Evolutionary conservation across 2,888 invertebrate species (phyloP), one percentile per base, ranked within the genome.

Genomic region (Norana najaformis): DNA sequence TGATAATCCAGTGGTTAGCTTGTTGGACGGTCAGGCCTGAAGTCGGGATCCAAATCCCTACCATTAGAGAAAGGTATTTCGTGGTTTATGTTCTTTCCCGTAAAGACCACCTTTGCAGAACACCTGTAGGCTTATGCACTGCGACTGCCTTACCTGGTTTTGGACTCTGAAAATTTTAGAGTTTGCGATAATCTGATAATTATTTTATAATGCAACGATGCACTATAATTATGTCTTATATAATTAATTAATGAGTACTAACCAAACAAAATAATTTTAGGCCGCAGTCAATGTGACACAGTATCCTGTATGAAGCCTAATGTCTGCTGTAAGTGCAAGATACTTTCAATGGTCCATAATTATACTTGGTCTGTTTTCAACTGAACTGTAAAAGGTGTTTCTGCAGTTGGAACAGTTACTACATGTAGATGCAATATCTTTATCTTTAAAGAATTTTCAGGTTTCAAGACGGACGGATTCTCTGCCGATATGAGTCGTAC

Each of bases 401-500:
- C 23, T 88, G 88, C 11, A 35, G 34, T 30, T 8, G 14, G 38
- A 37, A 30, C 37, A 36, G 85, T 38, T 88, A 88, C 38, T 23
- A 37, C 18, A 34, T 88, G 47, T 23, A 37, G n/a, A 34, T 88
- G 47, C 38, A 38, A 35, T 0, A 36, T 85, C 39, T 41, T 47
- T 3, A 83, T 37, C 88, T 41, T 20, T 88, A 23, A 88, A 37
- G 37, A 41, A 35, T 88, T 35, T 88, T n/a, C 91, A 93, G 93
- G 93, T 41, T 93, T 93, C 90, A 90, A 96, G 92, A 96, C 96
- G 83, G 95, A 95, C 41, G 98, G 97, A 37, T 98, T 98, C 95
- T 97, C 97, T 6, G 97, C 97, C 95, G 98, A 98, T 91, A 96
- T 97, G 14, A 98, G 98, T 94, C 96, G 98, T 91, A 97, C 98